Evolutionary conservation across 64 coral and sea anemone species (phyloP).

Genomic region (Trachythela sp.): DNA sequence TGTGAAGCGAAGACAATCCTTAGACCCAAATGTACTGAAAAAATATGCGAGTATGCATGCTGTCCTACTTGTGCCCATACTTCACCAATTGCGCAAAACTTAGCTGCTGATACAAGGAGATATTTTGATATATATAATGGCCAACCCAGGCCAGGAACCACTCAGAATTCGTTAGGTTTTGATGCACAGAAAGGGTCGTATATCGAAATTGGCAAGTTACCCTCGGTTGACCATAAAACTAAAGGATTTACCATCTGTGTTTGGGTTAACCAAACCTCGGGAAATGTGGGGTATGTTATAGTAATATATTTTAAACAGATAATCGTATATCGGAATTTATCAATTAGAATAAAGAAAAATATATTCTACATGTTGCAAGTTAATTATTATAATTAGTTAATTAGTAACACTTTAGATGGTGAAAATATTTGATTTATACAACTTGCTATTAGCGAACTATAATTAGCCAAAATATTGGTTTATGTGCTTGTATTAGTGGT

Average conservation of each 20-base stretch:
- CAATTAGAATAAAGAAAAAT: neutral
- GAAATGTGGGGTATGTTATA: constrained; percentile 77
- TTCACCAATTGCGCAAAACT: constrained; percentile 42
- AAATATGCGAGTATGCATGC: constrained; percentile 67
- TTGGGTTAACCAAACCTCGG: constrained; percentile 75
- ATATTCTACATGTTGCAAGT: neutral
- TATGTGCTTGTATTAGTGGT: too few relatives aligned
- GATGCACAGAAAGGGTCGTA: constrained; percentile 40
- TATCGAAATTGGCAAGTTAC: constrained; percentile 46
- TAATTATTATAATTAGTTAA: neutral
- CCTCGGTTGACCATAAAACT: constrained; percentile 31
- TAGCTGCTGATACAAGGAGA: neutral
- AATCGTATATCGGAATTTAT: too few relatives aligned
- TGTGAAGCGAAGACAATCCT: constrained; percentile 39
- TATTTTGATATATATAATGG: constrained; percentile 43
- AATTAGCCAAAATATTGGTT: too few relatives aligned
- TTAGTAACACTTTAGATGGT: neutral
- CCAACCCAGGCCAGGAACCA: constrained; percentile 59
- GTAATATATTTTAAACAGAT: neutral
- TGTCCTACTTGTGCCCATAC: constrained; percentile 46
- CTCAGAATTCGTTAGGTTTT: constrained; percentile 57
- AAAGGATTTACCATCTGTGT: constrained; percentile 64
- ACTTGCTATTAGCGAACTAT: too few relatives aligned
- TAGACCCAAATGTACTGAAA: constrained; percentile 52
- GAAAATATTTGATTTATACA: too few relatives aligned